phyloP scores from a whole-genome alignment of 2,888 invertebrate genomes.

The Lepas anatifera region DNA sequence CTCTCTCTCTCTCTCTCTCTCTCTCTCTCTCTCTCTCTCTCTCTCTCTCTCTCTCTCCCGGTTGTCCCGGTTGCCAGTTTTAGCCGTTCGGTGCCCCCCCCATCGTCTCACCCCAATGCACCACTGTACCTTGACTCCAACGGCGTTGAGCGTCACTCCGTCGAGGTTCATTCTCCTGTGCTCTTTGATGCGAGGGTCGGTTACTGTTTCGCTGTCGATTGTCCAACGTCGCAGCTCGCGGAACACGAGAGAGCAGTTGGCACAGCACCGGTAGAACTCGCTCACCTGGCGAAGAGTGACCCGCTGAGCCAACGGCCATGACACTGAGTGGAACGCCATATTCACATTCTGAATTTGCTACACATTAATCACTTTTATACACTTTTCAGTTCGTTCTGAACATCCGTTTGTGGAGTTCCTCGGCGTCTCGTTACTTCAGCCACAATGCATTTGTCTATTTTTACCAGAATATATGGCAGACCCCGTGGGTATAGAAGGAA shows the following conservation, averaged over 20 bases:
- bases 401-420: no score
- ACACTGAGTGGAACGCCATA: no score
- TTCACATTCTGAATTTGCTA: no score
- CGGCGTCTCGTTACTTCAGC: no score
- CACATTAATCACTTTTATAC: no score
- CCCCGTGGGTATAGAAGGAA: no score
- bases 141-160: background rate
- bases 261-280: background rate
- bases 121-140: background rate
- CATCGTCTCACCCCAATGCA: no score
- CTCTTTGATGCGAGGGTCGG: background rate
- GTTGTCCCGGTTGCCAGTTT: background rate
- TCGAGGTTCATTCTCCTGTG: background rate
- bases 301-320: no score
- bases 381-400: no score
- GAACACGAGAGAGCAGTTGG: background rate
- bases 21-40: background rate
- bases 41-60: background rate
- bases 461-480: no score
- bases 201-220: background rate
- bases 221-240: background rate
- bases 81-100: no score
- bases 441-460: no score
- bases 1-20: background rate
- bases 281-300: background rate